A percentile compares a stretch with the other conserved stretches of the same genome.
Conservation (phyloP, 2,888 invertebrate genomes). For the Crossocerus cetratus region DNA sequence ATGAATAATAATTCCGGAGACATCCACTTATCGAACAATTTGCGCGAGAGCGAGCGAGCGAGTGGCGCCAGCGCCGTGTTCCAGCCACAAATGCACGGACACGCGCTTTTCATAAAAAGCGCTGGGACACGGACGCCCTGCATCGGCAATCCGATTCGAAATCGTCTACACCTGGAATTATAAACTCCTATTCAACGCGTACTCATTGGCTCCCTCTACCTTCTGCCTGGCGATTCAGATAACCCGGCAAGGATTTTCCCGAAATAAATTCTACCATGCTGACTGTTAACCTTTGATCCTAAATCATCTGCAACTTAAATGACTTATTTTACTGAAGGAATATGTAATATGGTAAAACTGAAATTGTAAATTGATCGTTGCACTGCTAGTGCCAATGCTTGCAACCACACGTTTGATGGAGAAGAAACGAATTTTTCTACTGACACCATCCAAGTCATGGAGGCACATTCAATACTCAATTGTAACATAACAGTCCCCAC, state of each 20-base stretch:
- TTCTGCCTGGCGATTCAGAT: conserved; percentile 22
- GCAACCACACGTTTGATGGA: too few relatives aligned
- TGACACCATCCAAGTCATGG: too few relatives aligned
- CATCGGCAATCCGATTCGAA: conserved; percentile 33
- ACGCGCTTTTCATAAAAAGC: conserved; percentile 34
- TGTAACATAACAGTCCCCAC: too few relatives aligned
- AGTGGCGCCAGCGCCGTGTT: conserved; percentile 16
- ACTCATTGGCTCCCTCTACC: conserved; percentile 32
- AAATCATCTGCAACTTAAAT: too few relatives aligned
- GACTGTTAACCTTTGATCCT: too few relatives aligned
- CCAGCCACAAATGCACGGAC: conserved; percentile 24
- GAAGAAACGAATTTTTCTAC: too few relatives aligned
- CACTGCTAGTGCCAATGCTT: too few relatives aligned
- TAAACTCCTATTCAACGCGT: conserved; percentile 43
- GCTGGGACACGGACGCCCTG: background rate
- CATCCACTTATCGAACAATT: conserved; percentile 43
- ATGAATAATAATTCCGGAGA: conserved; percentile 42
- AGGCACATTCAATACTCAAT: too few relatives aligned
- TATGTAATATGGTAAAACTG: too few relatives aligned
- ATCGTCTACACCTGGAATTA: conserved; percentile 43
- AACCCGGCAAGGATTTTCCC: conserved; percentile 13
- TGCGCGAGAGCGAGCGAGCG: conserved; percentile 9
- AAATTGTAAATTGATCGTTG: too few relatives aligned
- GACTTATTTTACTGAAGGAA: too few relatives aligned
- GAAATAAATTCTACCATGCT: too few relatives aligned